These are phyloP conservation scores for Chloroclystis v-ata DNA, from an alignment of 2,888 invertebrate genomes.

Conservation along the genomic window DNA sequence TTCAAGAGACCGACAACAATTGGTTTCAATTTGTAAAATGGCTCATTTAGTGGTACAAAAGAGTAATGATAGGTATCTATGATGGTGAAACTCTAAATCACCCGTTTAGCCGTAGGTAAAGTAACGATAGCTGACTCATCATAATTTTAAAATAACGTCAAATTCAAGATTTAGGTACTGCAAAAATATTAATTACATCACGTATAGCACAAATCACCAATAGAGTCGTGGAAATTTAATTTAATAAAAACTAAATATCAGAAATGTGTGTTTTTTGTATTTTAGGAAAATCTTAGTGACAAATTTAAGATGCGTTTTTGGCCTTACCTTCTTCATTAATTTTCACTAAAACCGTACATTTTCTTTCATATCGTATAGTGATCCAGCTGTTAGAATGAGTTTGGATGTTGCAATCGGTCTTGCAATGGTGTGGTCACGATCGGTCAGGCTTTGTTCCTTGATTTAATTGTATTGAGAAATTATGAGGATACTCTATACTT, in stretches of 20 bases:
- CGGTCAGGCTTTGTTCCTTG: constrained; percentile 45
- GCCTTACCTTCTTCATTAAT: neutral
- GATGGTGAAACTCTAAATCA: constrained; percentile 11
- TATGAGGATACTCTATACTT: constrained; percentile 26
- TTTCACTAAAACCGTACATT: too few species aligned
- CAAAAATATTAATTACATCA: too few species aligned
- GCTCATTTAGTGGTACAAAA: constrained; percentile 17
- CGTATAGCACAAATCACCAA: too few species aligned
- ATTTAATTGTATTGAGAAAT: constrained; percentile 26
- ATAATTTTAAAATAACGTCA: neutral
- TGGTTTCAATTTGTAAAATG: constrained; percentile 16
- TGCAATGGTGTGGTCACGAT: constrained; percentile 40
- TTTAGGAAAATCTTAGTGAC: too few species aligned
- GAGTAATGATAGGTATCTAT: constrained; percentile 21
- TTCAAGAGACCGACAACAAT: neutral
- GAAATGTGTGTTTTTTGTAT: too few species aligned
- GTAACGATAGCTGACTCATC: neutral
- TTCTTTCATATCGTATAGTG: neutral
- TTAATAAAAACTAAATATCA: too few species aligned
- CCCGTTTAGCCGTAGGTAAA: constrained; percentile 3
- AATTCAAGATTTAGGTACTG: too few species aligned
- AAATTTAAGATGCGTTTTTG: too few species aligned
- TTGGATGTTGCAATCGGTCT: constrained; percentile 43
- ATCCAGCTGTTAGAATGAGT: constrained; percentile 8
- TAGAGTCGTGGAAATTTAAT: too few species aligned